Base-by-base conservation (phyloP, 1,140 invertebrate species). In the Drosophila nasuta region DNA sequence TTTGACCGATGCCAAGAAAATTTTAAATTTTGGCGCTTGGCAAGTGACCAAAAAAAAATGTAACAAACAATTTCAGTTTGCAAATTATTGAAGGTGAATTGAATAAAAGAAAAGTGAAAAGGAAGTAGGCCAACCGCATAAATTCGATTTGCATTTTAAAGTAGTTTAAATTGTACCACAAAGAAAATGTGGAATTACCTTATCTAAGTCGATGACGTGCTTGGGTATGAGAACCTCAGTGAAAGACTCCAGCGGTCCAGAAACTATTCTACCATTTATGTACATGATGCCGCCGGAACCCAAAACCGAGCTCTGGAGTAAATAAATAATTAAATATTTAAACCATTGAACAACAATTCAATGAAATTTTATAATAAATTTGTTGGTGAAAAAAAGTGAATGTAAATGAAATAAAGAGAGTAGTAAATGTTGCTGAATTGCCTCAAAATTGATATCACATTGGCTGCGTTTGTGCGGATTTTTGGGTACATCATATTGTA, bases 371-470 rank as follows among this genome's bases (percentile, higher is more conserved):
- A 25, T 25, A 4, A 4, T 4, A 25, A 25, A 25, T 25, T 25
- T 25, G 20, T 25, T 25, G 20, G 20, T 25, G 20, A 3, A 25
- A 25, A 3, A 0, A 25, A 48, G 49, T 11, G 46, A 48, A 33
- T 13, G 11, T 3, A 66, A 76, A 49, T 15, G 20, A 25, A 25
- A 25, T 7, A 35, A 65, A 60, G 11, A n/a, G 38, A 63, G 1
- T 25, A 43, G 2, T n/a, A 30, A 51, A 49, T 60, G 20, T 30
- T 33, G 20, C 20, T 60, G 60, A 74, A 68, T 81, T 85, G 54
- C 77, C 90, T 91, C 89, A 77, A 87, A 91, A 91, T 87, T 90
- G 64, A 91, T 82, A 91, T 91, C 77, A 79, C 83, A 83, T 82
- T 89, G 78, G 66, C 77, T 89, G 75, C 80, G 85, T 33, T 78